These are phyloP conservation scores for Thaleichthys pacificus DNA, from an alignment of 2,797 vertebrate genomes.

Conservation along the genomic window DNA sequence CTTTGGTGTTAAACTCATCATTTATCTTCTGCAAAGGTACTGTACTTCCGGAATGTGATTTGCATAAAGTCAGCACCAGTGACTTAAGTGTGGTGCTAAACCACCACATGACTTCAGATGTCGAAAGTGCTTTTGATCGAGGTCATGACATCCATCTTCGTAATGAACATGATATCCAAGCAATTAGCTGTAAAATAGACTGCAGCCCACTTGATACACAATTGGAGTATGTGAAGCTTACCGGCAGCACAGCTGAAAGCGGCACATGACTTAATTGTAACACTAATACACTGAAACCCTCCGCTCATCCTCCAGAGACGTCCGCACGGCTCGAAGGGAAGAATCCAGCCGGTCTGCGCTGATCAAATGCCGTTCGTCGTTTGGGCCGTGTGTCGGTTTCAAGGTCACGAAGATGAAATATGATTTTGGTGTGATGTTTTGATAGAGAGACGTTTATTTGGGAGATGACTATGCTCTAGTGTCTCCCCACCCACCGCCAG, in stretches of 20 bases:
- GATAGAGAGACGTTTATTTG: no score
- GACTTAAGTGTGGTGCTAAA: neutral
- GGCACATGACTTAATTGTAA: neutral
- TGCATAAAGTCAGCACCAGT: neutral
- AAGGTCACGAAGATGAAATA: neutral
- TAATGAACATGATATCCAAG: conserved; percentile 11
- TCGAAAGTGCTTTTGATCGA: conserved; percentile 11
- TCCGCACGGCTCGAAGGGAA: no score
- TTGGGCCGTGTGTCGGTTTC: neutral
- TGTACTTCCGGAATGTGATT: neutral
- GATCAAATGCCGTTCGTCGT: neutral
- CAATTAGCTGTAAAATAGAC: conserved; percentile 14
- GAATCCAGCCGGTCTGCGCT: neutral
- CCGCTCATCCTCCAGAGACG: neutral
- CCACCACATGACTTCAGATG: neutral
- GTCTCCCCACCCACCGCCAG: neutral
- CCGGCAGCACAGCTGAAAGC: conserved; percentile 21
- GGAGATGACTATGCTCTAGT: neutral
- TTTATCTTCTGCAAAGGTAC: neutral
- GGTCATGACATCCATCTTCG: conserved; percentile 10
- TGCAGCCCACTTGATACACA: conserved; percentile 8
- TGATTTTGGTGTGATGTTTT: neutral
- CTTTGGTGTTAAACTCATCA: neutral
- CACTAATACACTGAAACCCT: neutral
- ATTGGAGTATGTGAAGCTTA: conserved; percentile 25